Percentiles rank a stretch among this genome's conserved stretches.
Conservation (phyloP, 2,888 invertebrate species). For the Panzeria rudis region DNA sequence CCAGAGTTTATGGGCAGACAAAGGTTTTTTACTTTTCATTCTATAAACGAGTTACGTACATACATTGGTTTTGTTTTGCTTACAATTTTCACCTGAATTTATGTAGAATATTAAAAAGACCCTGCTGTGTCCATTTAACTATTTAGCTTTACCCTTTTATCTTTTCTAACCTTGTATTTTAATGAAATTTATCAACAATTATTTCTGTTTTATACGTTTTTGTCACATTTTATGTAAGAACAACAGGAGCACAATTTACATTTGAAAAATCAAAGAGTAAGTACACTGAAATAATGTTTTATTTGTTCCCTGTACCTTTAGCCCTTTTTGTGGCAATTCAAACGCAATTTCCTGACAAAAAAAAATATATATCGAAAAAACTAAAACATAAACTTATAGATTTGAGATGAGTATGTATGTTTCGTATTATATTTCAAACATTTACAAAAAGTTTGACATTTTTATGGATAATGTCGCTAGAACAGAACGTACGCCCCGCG, state of each 20-base stretch:
- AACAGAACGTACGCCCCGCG: slow-evolving; percentile 61
- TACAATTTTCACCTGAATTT: slow-evolving; percentile 22
- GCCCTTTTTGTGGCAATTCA: slow-evolving; percentile 49
- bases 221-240: slow-evolving; percentile 35
- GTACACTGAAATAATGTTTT: slow-evolving; percentile 35
- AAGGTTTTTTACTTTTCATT: neutral
- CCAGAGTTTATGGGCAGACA: slow-evolving; percentile 13
- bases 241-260: slow-evolving; percentile 55
- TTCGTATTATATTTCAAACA: slow-evolving; percentile 23
- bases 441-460: slow-evolving; percentile 59
- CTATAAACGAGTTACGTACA: neutral
- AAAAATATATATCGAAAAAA: slow-evolving; percentile 8
- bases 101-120: neutral
- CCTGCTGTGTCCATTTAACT: slow-evolving; percentile 33
- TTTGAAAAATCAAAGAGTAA: slow-evolving; percentile 38
- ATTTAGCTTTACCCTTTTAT: neutral
- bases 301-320: slow-evolving; percentile 21
- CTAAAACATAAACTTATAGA: slow-evolving; percentile 8
- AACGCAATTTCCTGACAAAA: slow-evolving; percentile 61
- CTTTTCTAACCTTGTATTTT: neutral
- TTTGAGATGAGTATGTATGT: slow-evolving; percentile 17
- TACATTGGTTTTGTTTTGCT: neutral
- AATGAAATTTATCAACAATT: neutral
- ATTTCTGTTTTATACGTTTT: slow-evolving; percentile 16
- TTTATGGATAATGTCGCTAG: slow-evolving; percentile 66